phyloP scores from a whole-genome alignment of 2,888 invertebrate genomes.

The Melipona beecheii region DNA sequence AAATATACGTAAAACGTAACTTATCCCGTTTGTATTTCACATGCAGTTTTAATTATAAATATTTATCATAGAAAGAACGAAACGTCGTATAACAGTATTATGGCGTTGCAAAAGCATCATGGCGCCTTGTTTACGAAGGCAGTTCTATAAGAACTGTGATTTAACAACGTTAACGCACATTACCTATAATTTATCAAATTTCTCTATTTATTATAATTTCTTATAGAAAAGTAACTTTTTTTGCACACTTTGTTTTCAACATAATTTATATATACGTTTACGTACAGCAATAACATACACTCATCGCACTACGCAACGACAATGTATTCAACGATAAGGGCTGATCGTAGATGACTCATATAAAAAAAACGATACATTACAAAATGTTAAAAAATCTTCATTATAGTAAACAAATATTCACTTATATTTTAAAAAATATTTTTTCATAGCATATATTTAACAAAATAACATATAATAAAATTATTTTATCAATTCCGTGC shows the following conservation, averaged over 20 bases:
- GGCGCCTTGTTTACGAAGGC: conserved; percentile 68
- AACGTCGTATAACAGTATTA: conserved; percentile 69
- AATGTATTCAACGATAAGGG: conserved; percentile 64
- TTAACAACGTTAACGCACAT: conserved; percentile 21
- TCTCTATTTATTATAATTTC: conserved; percentile 1
- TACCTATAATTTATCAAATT: conserved; percentile 10
- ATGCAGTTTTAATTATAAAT: conserved; percentile 47
- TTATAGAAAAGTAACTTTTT: conserved; percentile 4
- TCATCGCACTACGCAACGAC: conserved; percentile 54
- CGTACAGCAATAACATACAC: conserved; percentile 44
- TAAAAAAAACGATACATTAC: conserved; percentile 52
- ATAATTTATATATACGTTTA: conserved; percentile 46
- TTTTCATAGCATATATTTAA: conserved; percentile 1
- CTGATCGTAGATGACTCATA: conserved; percentile 63
- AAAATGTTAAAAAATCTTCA: conserved; percentile 22
- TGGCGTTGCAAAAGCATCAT: conserved; percentile 70
- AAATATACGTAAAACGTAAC: neutral
- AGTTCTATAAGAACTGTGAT: conserved; percentile 29
- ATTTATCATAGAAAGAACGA: conserved; percentile 64
- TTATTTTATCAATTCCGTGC: conserved; percentile 25
- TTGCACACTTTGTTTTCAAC: conserved; percentile 22
- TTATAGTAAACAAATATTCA: neutral
- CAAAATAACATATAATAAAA: neutral
- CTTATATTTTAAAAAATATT: conserved; percentile 3
- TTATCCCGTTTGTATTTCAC: conserved; percentile 29